phyloP scores from a whole-genome alignment of 2,797 vertebrate species.

The Danio kyathit region DNA sequence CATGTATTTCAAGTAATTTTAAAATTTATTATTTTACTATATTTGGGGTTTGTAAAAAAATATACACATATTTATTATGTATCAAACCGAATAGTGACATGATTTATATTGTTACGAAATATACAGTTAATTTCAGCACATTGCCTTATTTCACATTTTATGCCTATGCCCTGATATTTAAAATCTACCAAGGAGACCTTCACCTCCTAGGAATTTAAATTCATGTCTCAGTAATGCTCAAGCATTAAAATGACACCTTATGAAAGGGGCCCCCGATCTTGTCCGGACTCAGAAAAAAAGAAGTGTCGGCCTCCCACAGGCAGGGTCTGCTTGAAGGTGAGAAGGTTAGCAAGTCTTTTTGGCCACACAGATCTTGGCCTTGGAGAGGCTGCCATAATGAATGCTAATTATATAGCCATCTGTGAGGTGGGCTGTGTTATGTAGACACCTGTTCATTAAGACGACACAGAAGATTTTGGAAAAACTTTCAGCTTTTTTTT shows the following conservation, averaged over 20 bases:
- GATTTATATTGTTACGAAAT: neutral
- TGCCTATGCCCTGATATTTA: neutral
- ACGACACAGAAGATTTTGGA: conserved; percentile 61
- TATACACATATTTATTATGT: neutral
- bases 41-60: too few species aligned
- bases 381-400: conserved; percentile 80
- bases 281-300: conserved; percentile 74
- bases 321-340: conserved; percentile 76
- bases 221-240: conserved; percentile 72
- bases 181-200: conserved; percentile 22
- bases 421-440: conserved; percentile 80
- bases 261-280: conserved; percentile 77
- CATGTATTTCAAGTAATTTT: neutral
- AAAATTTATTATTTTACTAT: too few species aligned
- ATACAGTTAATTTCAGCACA: neutral
- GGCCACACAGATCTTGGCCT: conserved; percentile 73
- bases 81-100: neutral
- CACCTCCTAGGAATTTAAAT: conserved; percentile 29
- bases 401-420: conserved; percentile 82
- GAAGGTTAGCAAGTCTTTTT: conserved; percentile 79
- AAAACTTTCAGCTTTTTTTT: conserved; percentile 63
- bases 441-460: conserved; percentile 84
- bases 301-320: conserved; percentile 70
- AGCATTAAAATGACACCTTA: conserved; percentile 79
- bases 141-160: neutral